Conservation (phyloP, 2,888 invertebrate genomes). For the Julus scanicus region DNA sequence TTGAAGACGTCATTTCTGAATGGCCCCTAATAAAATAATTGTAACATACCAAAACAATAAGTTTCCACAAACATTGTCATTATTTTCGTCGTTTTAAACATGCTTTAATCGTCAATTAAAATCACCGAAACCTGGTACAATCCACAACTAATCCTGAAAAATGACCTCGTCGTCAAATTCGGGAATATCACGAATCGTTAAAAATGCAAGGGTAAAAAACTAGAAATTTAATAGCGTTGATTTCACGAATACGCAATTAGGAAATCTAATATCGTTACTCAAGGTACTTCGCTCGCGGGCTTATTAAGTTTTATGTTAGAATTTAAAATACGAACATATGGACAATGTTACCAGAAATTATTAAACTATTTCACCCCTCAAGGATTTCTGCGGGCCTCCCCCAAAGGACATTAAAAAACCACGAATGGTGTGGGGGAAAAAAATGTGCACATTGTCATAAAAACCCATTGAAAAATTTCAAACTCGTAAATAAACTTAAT, state of each 20-base stretch:
- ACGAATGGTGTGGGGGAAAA: not conserved
- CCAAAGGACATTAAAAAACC: not conserved
- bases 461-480: not conserved
- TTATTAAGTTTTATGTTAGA: not conserved
- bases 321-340: not conserved
- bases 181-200: not conserved
- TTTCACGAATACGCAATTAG: not conserved
- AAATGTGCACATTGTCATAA: not conserved
- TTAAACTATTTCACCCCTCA: not conserved
- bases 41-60: no score
- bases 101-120: not conserved
- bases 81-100: not conserved
- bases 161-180: conserved; percentile 5
- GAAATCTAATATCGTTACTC: not conserved
- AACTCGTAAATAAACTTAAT: not conserved
- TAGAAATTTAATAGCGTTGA: not conserved
- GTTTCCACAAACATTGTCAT: no score
- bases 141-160: not conserved
- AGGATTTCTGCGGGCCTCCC: not conserved
- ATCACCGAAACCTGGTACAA: not conserved
- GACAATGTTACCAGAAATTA: not conserved
- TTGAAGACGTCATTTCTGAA: no score
- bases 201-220: no score
- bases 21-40: no score
- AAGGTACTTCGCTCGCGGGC: not conserved